Percentiles rank a stretch among this genome's conserved stretches.
These are phyloP conservation scores for Marcusenius ussheri DNA, from an alignment of 2,113 vertebrate genomes.

Conservation along the genomic window DNA sequence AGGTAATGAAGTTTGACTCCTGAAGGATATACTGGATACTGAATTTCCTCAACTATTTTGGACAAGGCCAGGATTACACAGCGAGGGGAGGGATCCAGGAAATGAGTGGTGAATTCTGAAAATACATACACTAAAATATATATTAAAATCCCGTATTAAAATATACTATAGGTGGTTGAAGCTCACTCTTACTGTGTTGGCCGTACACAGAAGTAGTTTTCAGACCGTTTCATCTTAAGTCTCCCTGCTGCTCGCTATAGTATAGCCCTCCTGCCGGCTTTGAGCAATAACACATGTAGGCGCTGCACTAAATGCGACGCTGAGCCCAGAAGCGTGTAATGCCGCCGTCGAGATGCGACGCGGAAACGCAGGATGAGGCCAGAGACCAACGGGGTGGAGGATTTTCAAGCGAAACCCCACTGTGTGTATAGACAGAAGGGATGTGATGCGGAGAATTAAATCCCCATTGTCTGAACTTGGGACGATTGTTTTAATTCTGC, in stretches of 20 bases:
- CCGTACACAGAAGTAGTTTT: background rate
- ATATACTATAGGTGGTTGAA: conserved; percentile 7
- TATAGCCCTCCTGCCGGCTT: background rate
- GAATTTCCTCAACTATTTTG: conserved; percentile 32
- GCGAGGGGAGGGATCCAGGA: background rate
- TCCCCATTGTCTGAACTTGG: conserved; percentile 10
- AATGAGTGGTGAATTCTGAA: background rate
- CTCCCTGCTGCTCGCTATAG: background rate
- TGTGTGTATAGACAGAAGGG: conserved; percentile 11
- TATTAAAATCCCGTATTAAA: conserved; percentile 17
- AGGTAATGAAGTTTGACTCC: background rate
- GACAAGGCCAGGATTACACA: conserved; percentile 42
- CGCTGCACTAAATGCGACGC: background rate
- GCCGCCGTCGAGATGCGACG: conserved; percentile 11
- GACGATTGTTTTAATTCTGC: conserved; percentile 18
- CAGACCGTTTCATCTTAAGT: background rate
- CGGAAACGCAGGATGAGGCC: conserved; percentile 41
- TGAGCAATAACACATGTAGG: conserved; percentile 16
- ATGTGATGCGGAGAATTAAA: conserved; percentile 10
- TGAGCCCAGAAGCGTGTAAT: background rate
- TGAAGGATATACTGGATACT: background rate
- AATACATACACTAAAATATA: background rate
- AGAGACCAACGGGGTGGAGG: conserved; percentile 25
- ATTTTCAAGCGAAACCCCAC: background rate
- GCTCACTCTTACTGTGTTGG: background rate